Base-by-base conservation (phyloP, 2,888 invertebrate species). In the Lithophane leautieri region DNA sequence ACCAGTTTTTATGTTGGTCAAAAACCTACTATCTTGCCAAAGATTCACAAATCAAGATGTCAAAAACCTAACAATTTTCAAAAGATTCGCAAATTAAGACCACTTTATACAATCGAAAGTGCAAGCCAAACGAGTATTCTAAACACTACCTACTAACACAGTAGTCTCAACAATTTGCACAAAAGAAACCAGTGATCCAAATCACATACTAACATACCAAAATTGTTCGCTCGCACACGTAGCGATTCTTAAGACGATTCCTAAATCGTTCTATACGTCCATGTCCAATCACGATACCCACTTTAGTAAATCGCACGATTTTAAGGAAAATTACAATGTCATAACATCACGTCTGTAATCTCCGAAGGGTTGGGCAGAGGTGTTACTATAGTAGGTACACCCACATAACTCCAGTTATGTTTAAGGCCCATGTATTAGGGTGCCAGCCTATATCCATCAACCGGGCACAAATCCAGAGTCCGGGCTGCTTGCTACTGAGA, bases 181-280 rank as follows among this genome's bases (percentile, higher is more conserved):
- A 19, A 69, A 79, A 82, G 52, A 74, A 82, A 82, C 66, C 47
- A 40, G 1, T 58, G 75, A 69, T 82, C 82, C 56, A 58, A 79
- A 82, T 82, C 69, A 71, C 82, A 79, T 82, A 72, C 75, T 68
- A 16, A 66, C 82, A 82, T 82, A 54, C 79, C 79, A n/a, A 79
- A 62, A 72, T 71, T 40, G 71, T 69, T 79, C 34, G 65, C 16
- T 78, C 52, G 82, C 68, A 81, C 79, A 79, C 69, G 60, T 40
- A 50, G 71, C 28, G 14, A 73, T 67, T 42, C 44, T 56, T 40
- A 54, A 6, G 11, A 61, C 34, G 61, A 70, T 62, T 69, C 47
- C 40, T 4, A 61, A 72, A 76, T 66, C 62, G n/a, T 56, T 34
- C 44, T 54, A 63, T 44, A 60, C 50, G 60, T 68, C 44, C 28